These are phyloP conservation scores for Hormaphis cornu DNA, from an alignment of 1,140 invertebrate genomes.

Conservation along the genomic window DNA sequence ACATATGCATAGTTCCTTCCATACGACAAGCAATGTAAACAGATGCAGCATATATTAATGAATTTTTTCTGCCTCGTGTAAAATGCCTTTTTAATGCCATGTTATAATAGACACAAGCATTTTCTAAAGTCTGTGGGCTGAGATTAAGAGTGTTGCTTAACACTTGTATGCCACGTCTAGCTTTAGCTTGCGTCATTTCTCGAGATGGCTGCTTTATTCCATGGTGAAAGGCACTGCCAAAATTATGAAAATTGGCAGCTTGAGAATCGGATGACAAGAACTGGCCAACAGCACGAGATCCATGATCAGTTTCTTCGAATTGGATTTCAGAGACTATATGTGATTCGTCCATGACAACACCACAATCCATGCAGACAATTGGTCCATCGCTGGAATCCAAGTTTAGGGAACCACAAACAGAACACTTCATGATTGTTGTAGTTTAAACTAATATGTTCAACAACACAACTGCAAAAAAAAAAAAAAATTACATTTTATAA, in stretches of 20 bases:
- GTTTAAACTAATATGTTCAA: background rate
- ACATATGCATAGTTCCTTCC: conserved; percentile 87
- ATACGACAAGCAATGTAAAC: conserved; percentile 94
- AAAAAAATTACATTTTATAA: no score
- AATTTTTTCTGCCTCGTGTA: conserved; percentile 80
- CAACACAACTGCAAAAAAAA: no score
- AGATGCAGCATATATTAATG: conserved; percentile 92
- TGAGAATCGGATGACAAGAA: conserved; percentile 83
- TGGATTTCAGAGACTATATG: conserved; percentile 93
- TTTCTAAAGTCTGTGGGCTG: conserved; percentile 85
- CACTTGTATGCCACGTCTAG: conserved; percentile 62
- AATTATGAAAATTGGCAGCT: conserved; percentile 64
- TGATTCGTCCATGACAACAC: conserved; percentile 88
- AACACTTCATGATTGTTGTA: conserved; percentile 60
- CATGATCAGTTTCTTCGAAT: conserved; percentile 84
- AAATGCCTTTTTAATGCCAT: conserved; percentile 81
- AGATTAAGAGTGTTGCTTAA: conserved; percentile 46
- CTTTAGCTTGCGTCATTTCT: conserved; percentile 80
- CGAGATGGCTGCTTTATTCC: conserved; percentile 77
- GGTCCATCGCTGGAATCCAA: conserved; percentile 84
- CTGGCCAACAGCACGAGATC: conserved; percentile 77
- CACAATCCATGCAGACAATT: conserved; percentile 92
- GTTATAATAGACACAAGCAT: conserved; percentile 92
- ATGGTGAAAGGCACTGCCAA: conserved; percentile 63
- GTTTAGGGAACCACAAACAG: conserved; percentile 88